Base-by-base conservation (phyloP, 2,113 vertebrate genomes). In the Poicephalus meyeri region DNA sequence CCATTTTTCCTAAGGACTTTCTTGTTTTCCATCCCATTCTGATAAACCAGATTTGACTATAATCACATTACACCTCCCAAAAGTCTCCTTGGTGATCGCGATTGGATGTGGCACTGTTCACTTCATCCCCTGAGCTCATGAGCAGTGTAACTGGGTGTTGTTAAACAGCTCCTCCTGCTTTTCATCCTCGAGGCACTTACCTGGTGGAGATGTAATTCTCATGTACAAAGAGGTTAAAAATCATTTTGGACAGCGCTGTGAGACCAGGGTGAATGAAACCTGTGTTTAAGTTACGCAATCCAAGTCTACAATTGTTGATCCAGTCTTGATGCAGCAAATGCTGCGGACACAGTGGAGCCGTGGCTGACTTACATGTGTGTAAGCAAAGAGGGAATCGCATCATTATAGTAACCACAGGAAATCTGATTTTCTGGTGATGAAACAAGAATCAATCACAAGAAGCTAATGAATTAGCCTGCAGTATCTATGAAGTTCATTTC, bases 381-480 rank as follows among this genome's bases (percentile, higher is more conserved):
- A 61, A 93, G 69, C 77, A 44, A 80, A 86, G 69, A 73, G 69
- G 68, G 71, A 73, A 44, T 80, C 1, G 2, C 17, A 66, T 94
- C 68, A 47, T 88, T 70, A 42, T 33, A 41, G 70, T 93, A 95
- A 78, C 72, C 60, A 31, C 61, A 33, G 95, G 88, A 92, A 93
- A 64, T 84, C 69, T 86, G 77, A 47, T 94, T 90, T 92, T 88
- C 53, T 84, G 79, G 71, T 93, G 82, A 81, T 61, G 76, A 93
- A 95, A 79, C 69, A 95, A 68, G 82, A 88, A 80, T 95, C 85
- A 90, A 13, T 86, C 61, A 19, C 69, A 71, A 90, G 72, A 68
- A 64, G 90, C 35, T 86, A 88, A 93, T 91, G 83, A 94, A 88
- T 93, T 90, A 86, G 58, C 78, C 81, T 77, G 44, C 58, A 50